Conservation (phyloP, 1,140 invertebrate species). For the Hylaeus volcanicus region DNA sequence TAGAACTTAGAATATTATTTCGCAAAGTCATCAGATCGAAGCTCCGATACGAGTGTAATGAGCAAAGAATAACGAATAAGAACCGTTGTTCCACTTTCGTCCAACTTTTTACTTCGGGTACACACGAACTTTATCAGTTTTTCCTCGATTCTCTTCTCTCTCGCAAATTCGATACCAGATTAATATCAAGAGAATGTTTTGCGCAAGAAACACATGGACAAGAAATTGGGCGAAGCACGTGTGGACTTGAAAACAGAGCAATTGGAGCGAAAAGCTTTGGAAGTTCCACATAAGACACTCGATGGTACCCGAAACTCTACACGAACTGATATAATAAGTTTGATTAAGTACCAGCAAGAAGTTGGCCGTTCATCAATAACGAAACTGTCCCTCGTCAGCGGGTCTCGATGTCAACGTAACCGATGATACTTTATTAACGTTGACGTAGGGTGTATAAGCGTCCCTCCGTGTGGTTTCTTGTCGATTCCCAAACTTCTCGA, state of each 20-base stretch:
- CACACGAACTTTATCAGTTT: too few relatives aligned
- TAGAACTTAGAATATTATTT: too few relatives aligned
- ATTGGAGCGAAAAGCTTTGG: conserved; percentile 31
- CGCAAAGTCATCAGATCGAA: too few relatives aligned
- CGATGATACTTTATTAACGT: conserved; percentile 51
- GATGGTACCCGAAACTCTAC: conserved; percentile 31
- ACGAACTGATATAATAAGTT: conserved; percentile 59
- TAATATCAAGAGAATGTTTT: background rate
- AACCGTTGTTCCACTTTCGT: background rate
- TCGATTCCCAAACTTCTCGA: conserved; percentile 49
- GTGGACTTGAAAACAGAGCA: background rate
- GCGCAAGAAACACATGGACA: background rate
- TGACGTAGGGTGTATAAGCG: conserved; percentile 47
- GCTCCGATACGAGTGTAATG: too few relatives aligned
- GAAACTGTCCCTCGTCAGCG: conserved; percentile 22
- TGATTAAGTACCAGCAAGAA: conserved; percentile 58
- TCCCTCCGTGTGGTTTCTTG: conserved; percentile 58
- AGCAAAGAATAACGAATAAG: too few relatives aligned
- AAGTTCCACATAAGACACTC: conserved; percentile 49
- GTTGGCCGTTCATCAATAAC: conserved; percentile 49
- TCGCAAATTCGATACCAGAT: background rate
- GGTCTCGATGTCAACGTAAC: conserved; percentile 26
- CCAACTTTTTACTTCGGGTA: too few relatives aligned
- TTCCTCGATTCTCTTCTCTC: background rate
- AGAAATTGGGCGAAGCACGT: background rate